Conservation (phyloP, 2,888 invertebrate genomes). For the Sminthurinus aureus region DNA sequence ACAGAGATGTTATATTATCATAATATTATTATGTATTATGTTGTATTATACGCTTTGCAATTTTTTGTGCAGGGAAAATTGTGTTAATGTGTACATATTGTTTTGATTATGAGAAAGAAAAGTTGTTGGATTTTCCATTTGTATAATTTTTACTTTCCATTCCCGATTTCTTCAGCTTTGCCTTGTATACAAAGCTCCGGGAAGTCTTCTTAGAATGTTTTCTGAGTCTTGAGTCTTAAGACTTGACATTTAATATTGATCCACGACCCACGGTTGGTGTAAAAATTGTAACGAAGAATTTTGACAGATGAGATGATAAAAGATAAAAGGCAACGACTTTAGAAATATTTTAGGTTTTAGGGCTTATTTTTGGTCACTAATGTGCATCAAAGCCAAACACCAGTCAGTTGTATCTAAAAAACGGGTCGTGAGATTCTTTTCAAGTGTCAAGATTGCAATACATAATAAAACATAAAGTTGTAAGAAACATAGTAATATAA, state of each 20-base stretch:
- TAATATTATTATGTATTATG: background rate
- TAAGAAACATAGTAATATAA: no score
- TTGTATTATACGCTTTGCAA: slow-evolving; percentile 28
- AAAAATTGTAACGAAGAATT: background rate
- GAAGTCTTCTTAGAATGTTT: background rate
- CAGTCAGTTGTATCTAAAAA: no score
- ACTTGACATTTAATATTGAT: background rate
- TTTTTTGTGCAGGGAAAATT: slow-evolving; percentile 17
- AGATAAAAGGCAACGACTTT: no score
- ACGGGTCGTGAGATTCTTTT: no score
- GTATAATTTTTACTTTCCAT: background rate
- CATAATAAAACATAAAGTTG: no score
- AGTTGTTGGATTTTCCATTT: background rate
- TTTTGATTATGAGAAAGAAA: background rate
- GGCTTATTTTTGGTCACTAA: no score
- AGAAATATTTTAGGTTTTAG: no score
- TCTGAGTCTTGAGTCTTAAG: background rate
- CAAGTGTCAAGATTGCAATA: no score
- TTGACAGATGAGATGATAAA: background rate
- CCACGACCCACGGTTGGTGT: background rate
- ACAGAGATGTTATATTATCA: background rate
- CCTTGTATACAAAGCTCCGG: slow-evolving; percentile 10
- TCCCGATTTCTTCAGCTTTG: slow-evolving; percentile 25
- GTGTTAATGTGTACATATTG: slow-evolving; percentile 18
- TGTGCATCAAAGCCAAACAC: no score